Evolutionary conservation across 2,888 invertebrate species (phyloP).

Genomic region (Troides helena): DNA sequence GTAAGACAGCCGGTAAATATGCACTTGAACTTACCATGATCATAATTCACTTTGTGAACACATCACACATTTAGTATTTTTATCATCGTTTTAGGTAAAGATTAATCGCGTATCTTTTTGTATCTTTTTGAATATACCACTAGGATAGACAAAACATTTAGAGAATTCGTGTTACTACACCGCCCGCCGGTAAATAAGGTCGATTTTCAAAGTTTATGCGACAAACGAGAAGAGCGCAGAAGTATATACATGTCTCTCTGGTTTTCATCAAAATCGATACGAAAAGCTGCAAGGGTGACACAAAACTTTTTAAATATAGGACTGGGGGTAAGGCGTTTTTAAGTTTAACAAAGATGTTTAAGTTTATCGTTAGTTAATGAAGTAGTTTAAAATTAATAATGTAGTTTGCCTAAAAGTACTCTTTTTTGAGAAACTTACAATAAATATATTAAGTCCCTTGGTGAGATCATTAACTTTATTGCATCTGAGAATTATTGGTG

Average conservation of each 20-base stretch:
- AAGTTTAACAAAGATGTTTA: too few species aligned
- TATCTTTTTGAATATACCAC: neutral
- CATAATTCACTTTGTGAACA: conserved; percentile 17
- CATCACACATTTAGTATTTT: conserved; percentile 24
- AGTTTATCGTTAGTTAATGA: too few species aligned
- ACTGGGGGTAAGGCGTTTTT: too few species aligned
- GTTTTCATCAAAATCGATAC: conserved; percentile 68
- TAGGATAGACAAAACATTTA: conserved; percentile 28
- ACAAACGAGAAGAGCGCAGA: conserved; percentile 60
- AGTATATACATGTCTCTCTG: conserved; percentile 60
- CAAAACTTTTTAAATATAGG: conserved; percentile 26
- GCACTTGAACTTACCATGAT: conserved; percentile 30
- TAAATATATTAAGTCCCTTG: too few species aligned
- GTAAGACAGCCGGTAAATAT: neutral
- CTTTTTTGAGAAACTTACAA: too few species aligned
- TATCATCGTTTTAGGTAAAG: neutral
- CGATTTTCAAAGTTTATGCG: conserved; percentile 72
- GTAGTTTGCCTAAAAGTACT: too few species aligned
- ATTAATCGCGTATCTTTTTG: neutral
- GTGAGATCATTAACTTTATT: too few species aligned
- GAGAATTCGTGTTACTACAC: conserved; percentile 41
- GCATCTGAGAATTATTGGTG: too few species aligned
- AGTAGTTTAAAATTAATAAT: too few species aligned
- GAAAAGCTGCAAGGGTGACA: conserved; percentile 59
- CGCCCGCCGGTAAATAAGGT: conserved; percentile 55